These are phyloP conservation scores for Limnephilus lunatus DNA, from an alignment of 2,888 invertebrate species.

Conservation along the genomic window DNA sequence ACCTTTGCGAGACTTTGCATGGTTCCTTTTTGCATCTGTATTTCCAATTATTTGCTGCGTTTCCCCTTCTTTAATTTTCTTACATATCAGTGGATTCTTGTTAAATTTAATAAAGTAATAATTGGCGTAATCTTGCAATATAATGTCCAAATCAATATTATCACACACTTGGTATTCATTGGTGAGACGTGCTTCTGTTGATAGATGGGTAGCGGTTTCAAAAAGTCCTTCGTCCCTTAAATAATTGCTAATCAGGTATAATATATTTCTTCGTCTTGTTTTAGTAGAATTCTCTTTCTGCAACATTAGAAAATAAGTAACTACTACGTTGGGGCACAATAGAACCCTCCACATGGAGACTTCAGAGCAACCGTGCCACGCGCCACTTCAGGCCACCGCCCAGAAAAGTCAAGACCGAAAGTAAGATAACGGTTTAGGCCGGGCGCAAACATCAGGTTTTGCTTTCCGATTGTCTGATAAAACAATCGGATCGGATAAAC, in stretches of 20 bases:
- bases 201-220: conserved; percentile 81
- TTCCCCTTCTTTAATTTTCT: conserved; percentile 72
- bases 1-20: not conserved
- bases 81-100: conserved; percentile 89
- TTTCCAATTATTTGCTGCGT: conserved; percentile 50
- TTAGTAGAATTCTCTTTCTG: conserved; percentile 54
- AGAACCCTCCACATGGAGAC: too few species aligned
- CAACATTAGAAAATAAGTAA: conserved; percentile 3
- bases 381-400: too few species aligned
- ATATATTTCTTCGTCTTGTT: conserved; percentile 73
- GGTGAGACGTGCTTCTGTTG: conserved; percentile 84
- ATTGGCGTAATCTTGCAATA: conserved; percentile 92
- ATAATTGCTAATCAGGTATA: conserved; percentile 83
- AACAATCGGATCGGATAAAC: too few species aligned
- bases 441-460: too few species aligned
- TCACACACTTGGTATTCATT: conserved; percentile 88
- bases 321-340: too few species aligned
- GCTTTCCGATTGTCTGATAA: too few species aligned
- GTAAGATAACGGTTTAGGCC: too few species aligned
- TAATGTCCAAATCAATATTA: conserved; percentile 92
- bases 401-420: too few species aligned
- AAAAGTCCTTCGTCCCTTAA: conserved; percentile 81
- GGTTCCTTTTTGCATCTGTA: conserved; percentile 39
- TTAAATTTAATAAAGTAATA: conserved; percentile 92
- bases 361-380: too few species aligned